Evolutionary conservation across 2,888 invertebrate species (phyloP).

Genomic region (Alsophila aescularia): DNA sequence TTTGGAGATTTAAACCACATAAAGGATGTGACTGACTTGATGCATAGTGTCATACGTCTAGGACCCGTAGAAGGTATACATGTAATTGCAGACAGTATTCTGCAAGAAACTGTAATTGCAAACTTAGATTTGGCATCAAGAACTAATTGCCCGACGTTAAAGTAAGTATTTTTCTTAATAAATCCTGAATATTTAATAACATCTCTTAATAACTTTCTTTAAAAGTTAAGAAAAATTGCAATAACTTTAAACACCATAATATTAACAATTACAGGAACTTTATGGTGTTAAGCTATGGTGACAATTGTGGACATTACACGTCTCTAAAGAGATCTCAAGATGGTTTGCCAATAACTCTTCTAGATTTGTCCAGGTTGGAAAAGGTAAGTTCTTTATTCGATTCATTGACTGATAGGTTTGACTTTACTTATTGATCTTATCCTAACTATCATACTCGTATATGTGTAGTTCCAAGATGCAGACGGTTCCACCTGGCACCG

Average conservation of each 20-base stretch:
- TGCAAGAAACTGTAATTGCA: background rate
- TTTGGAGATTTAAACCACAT: slow-evolving; percentile 11
- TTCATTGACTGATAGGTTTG: background rate
- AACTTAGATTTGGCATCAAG: slow-evolving; percentile 11
- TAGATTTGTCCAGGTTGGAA: slow-evolving; percentile 17
- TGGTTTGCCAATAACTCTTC: slow-evolving; percentile 14
- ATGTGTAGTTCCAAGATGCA: slow-evolving; percentile 4
- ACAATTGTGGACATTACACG: background rate
- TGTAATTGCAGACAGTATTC: background rate
- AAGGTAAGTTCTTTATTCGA: slow-evolving; percentile 1
- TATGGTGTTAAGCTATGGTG: slow-evolving; percentile 2
- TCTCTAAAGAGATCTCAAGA: slow-evolving; percentile 2
- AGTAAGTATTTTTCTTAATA: slow-evolving; percentile 5
- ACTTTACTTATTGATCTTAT: background rate
- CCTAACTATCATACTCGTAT: background rate
- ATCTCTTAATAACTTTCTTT: background rate
- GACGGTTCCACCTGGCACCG: slow-evolving; percentile 2
- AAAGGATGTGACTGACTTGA: slow-evolving; percentile 4
- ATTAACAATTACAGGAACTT: slow-evolving; percentile 3
- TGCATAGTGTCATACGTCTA: background rate
- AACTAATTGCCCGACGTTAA: slow-evolving; percentile 1
- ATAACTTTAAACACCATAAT: background rate
- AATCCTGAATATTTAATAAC: too few species aligned
- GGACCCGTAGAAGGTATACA: slow-evolving; percentile 18
- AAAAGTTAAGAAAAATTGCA: too few species aligned